phyloP scores from a whole-genome alignment of 1,140 invertebrate species.

The Drosophila leontia region DNA sequence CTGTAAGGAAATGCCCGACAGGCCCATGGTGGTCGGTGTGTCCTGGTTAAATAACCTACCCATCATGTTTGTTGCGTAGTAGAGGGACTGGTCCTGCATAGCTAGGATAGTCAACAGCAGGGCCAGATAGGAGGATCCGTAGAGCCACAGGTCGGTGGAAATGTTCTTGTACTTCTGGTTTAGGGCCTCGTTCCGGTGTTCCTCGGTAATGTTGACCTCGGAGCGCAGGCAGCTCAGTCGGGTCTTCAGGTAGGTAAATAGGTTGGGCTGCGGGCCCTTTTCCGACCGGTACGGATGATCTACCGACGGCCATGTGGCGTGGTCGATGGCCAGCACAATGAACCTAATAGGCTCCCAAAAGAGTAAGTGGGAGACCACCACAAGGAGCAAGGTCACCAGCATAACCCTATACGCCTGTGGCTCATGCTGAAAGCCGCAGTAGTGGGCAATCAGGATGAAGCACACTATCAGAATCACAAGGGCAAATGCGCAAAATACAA shows the following conservation, averaged over 20 bases:
- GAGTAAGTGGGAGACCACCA: conserved; percentile 24
- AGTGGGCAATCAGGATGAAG: not conserved
- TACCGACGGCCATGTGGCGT: conserved; percentile 40
- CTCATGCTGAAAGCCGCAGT: conserved; percentile 52
- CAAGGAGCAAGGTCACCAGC: conserved; percentile 31
- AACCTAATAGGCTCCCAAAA: conserved; percentile 42
- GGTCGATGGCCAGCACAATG: conserved; percentile 39
- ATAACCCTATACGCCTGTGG: conserved; percentile 27
- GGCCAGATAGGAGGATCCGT: conserved; percentile 50
- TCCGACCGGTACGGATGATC: not conserved
- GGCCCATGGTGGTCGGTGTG: conserved; percentile 25
- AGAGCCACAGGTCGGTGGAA: conserved; percentile 49
- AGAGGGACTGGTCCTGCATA: conserved; percentile 17
- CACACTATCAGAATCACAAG: conserved; percentile 1
- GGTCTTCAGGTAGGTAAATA: conserved; percentile 44
- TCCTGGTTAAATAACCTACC: conserved; percentile 24
- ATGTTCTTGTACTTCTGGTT: conserved; percentile 58
- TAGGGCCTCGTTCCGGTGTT: conserved; percentile 52
- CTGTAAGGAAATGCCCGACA: conserved; percentile 24
- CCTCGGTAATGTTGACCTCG: conserved; percentile 52
- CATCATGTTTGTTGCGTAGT: conserved; percentile 43
- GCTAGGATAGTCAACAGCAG: conserved; percentile 39
- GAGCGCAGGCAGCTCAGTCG: conserved; percentile 31
- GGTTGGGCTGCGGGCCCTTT: not conserved
- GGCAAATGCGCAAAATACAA: conserved; percentile 1